Percentiles rank a stretch among this genome's conserved stretches.
phyloP scores from a whole-genome alignment of 2,113 vertebrate species.

The Paradoxurus hermaphroditus region DNA sequence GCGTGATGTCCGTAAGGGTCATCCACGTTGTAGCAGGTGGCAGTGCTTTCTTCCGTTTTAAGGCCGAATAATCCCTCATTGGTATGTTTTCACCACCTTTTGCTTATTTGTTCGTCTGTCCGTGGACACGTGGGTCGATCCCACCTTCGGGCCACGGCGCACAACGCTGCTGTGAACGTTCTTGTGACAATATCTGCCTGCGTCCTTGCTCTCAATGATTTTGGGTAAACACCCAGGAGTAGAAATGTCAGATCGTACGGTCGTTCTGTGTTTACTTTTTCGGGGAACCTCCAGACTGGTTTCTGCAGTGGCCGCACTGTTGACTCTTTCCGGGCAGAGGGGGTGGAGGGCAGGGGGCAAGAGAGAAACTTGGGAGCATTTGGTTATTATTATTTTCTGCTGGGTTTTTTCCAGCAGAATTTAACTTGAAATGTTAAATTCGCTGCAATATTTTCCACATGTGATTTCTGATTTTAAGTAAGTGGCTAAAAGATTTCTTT shows the following conservation, averaged over 20 bases:
- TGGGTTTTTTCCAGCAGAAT: not conserved
- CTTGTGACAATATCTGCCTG: not conserved
- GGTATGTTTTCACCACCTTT: not conserved
- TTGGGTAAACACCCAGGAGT: not conserved
- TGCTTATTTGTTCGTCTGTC: not conserved
- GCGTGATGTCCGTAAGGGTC: accelerated
- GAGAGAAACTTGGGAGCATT: not conserved
- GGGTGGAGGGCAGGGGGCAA: not conserved
- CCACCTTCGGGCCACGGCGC: not conserved
- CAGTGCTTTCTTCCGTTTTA: not conserved
- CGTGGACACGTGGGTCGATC: not conserved
- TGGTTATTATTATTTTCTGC: not conserved
- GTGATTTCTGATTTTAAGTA: not conserved
- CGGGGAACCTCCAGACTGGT: not conserved
- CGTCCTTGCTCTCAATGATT: not conserved
- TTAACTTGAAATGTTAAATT: not conserved
- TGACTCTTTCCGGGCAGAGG: not conserved
- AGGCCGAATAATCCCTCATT: accelerated
- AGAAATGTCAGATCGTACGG: not conserved
- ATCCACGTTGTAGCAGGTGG: accelerated
- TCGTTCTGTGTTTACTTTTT: not conserved
- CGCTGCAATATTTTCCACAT: not conserved
- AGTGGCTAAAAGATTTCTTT: not conserved
- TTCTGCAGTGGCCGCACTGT: too few relatives aligned
- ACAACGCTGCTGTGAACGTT: not conserved